Evolutionary conservation across 2,797 vertebrate genomes (phyloP).

Genomic region (Diglossa cyanea): DNA sequence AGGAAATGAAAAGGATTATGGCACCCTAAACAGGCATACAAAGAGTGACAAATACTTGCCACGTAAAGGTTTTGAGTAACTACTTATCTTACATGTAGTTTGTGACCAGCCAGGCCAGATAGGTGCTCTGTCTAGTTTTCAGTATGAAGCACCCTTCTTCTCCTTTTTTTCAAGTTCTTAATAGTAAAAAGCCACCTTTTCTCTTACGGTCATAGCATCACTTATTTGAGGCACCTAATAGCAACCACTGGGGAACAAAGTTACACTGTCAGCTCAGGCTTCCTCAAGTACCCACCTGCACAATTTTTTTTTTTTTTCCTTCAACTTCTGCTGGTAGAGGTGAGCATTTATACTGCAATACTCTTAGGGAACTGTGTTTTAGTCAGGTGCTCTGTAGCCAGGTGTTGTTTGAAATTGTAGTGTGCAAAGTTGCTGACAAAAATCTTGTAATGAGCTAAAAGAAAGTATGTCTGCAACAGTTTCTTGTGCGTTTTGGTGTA

Average conservation of each 20-base stretch:
- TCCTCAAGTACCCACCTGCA: neutral
- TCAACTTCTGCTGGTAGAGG: neutral
- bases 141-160: neutral
- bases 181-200: neutral
- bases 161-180: neutral
- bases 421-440: neutral
- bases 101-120: neutral
- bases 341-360: neutral
- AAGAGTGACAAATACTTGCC: neutral
- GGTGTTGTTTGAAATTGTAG: neutral
- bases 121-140: neutral
- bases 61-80: neutral
- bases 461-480: neutral
- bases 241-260: rapidly evolving
- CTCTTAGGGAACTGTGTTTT: neutral
- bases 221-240: neutral
- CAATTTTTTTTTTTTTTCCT: neutral
- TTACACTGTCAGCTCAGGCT: neutral
- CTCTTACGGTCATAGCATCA: neutral
- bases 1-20: neutral
- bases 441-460: neutral
- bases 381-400: neutral
- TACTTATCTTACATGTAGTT: neutral
- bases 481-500: neutral
- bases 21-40: neutral